phyloP scores from a whole-genome alignment of 2,888 invertebrate genomes.

The Gnatocerus cornutus region DNA sequence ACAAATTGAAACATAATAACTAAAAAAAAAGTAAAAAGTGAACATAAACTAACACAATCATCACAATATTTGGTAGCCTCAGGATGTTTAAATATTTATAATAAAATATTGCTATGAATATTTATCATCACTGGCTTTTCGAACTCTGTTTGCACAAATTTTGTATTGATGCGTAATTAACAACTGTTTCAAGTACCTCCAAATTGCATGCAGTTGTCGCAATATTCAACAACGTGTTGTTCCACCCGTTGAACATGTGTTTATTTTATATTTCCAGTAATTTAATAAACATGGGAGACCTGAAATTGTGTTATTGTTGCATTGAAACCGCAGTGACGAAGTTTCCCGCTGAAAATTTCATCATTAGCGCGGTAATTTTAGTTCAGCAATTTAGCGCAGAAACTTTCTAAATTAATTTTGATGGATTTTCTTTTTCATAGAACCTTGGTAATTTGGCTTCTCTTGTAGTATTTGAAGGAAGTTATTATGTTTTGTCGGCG shows the following conservation, averaged over 20 bases:
- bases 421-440: conserved; percentile 19
- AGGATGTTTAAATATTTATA: too few species aligned
- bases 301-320: too few species aligned
- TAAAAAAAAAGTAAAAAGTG: too few species aligned
- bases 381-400: conserved; percentile 6
- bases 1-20: too few species aligned
- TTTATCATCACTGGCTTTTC: too few species aligned
- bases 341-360: not conserved
- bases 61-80: too few species aligned
- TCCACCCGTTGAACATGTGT: not conserved
- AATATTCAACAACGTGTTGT: not conserved
- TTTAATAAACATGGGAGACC: too few species aligned
- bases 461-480: not conserved
- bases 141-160: not conserved
- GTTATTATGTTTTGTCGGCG: conserved; percentile 8
- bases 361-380: conserved; percentile 13
- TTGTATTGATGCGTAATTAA: not conserved
- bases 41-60: too few species aligned
- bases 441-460: conserved; percentile 10
- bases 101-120: too few species aligned
- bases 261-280: too few species aligned
- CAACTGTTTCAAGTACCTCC: not conserved
- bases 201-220: not conserved
- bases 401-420: conserved; percentile 30
- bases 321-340: not conserved